Evolutionary conservation across 2,797 vertebrate genomes (phyloP).

Genomic region (Gorsachius magnificus): DNA sequence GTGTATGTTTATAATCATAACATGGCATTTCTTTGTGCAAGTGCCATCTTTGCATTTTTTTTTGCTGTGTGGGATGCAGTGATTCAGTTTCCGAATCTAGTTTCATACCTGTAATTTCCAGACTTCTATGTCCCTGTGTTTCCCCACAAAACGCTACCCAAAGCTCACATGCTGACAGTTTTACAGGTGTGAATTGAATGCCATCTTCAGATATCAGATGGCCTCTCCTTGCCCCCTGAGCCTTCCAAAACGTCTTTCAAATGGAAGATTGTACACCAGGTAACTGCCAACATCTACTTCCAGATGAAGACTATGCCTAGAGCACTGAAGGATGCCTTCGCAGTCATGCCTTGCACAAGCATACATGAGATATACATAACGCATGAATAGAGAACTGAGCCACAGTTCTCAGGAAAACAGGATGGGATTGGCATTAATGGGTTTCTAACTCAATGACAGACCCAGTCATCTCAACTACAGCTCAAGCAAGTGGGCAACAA

Average conservation of each 20-base stretch:
- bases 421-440: neutral
- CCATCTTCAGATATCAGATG: neutral
- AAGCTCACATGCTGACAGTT: neutral
- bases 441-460: neutral
- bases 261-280: neutral
- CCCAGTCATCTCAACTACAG: neutral
- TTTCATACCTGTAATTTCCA: neutral
- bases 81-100: neutral
- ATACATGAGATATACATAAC: rapidly evolving
- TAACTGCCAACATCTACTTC: too few species aligned
- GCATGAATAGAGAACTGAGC: neutral
- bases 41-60: neutral
- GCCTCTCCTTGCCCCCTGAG: neutral
- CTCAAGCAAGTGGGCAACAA: neutral
- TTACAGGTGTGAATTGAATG: neutral
- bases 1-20: neutral
- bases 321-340: neutral
- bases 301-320: neutral
- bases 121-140: neutral
- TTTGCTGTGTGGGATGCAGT: neutral
- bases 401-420: neutral
- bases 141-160: neutral
- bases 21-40: neutral
- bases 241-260: neutral
- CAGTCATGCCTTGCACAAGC: neutral